phyloP scores from a whole-genome alignment of 1,140 invertebrate genomes.

The Drosophila oshimai region DNA sequence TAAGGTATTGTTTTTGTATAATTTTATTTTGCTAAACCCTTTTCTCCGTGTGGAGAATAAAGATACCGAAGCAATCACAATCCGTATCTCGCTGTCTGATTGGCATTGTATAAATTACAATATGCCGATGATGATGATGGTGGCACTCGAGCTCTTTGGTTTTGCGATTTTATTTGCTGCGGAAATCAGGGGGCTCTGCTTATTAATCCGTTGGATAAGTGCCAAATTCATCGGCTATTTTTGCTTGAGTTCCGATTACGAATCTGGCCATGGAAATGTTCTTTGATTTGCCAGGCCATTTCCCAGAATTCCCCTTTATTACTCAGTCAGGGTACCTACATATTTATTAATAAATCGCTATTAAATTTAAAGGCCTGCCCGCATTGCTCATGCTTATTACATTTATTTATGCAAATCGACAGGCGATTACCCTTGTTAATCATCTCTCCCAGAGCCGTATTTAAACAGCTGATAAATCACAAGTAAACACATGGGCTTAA shows the following conservation, averaged over 20 bases:
- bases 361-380: conserved; percentile 9
- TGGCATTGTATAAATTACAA: conserved; percentile 28
- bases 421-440: conserved; percentile 29
- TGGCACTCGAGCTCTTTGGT: conserved; percentile 7
- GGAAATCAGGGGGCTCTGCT: conserved; percentile 35
- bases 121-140: conserved; percentile 14
- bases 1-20: no score
- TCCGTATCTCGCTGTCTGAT: conserved; percentile 22
- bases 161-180: conserved; percentile 10
- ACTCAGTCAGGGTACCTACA: conserved; percentile 18
- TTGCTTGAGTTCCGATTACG: conserved; percentile 38
- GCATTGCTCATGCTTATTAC: background rate
- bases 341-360: conserved; percentile 20
- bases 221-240: conserved; percentile 48
- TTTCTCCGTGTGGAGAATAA: background rate
- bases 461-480: conserved; percentile 61
- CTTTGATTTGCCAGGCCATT: conserved; percentile 27
- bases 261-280: conserved; percentile 29
- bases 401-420: conserved; percentile 12
- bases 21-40: background rate
- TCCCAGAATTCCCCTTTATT: conserved; percentile 27
- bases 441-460: conserved; percentile 10
- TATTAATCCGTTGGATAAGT: conserved; percentile 55
- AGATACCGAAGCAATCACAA: conserved; percentile 1
- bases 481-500: conserved; percentile 38